A percentile compares a stretch with the other conserved stretches of the same genome.
Evolutionary conservation across 2,797 vertebrate genomes (phyloP).

Genomic region (Coendou prehensilis): DNA sequence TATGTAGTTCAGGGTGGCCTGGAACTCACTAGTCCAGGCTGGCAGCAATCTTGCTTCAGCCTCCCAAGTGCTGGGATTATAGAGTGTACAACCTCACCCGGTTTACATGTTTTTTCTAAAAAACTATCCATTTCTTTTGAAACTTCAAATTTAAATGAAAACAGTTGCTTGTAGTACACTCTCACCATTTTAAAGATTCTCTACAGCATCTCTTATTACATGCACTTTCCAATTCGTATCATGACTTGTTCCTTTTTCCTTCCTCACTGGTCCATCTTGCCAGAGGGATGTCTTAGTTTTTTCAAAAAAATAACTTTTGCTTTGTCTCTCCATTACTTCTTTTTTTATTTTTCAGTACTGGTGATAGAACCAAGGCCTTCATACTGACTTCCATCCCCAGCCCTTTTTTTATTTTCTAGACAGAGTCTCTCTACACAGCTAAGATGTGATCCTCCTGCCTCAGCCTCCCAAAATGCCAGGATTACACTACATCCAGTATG

Average conservation of each 20-base stretch:
- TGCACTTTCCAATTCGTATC: neutral
- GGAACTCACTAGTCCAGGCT: neutral
- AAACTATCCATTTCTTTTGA: neutral
- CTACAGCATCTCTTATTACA: neutral
- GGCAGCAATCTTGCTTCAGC: neutral
- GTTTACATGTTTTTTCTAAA: neutral
- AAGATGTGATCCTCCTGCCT: neutral
- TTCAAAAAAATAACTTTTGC: neutral
- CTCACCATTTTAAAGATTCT: neutral
- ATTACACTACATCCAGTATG: neutral
- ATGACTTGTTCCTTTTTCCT: neutral
- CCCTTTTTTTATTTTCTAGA: neutral
- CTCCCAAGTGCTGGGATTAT: neutral
- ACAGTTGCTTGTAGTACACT: neutral
- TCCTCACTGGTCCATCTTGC: neutral
- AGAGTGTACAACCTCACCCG: neutral
- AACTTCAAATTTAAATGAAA: neutral
- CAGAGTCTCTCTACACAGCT: neutral
- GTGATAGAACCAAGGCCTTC: neutral
- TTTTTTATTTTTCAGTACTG: neutral
- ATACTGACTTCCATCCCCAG: neutral
- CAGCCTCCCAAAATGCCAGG: neutral
- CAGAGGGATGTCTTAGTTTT: neutral
- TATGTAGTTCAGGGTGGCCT: neutral
- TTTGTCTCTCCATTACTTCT: neutral